phyloP scores from a whole-genome alignment of 2,888 invertebrate species.

The Malachius bipustulatus region DNA sequence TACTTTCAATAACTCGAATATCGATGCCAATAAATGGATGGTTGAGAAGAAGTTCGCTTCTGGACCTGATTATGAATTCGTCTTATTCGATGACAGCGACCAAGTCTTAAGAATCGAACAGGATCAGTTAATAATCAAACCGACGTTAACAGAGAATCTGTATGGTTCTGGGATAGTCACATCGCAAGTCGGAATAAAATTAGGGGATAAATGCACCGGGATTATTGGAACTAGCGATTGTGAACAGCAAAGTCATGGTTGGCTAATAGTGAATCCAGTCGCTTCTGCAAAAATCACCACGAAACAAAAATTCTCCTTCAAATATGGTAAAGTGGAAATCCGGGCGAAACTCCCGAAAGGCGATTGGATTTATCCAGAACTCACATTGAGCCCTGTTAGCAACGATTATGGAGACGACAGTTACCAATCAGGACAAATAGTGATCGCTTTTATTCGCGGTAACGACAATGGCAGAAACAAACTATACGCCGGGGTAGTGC shows the following conservation, averaged over 20 bases:
- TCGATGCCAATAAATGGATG: too few species aligned
- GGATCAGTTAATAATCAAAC: neutral
- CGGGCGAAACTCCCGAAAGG: constrained; percentile 62
- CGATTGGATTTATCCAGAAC: constrained; percentile 67
- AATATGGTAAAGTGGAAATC: constrained; percentile 56
- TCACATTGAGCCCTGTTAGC: too few species aligned
- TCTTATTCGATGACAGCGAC: neutral
- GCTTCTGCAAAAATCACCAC: constrained; percentile 51
- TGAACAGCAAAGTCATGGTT: constrained; percentile 36
- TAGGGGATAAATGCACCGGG: constrained; percentile 36
- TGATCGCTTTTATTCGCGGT: constrained; percentile 57
- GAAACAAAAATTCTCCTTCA: constrained; percentile 50
- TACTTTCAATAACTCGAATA: constrained; percentile 40
- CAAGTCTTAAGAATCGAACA: neutral
- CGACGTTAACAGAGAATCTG: neutral
- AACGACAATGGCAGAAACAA: constrained; percentile 37
- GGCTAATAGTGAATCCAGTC: constrained; percentile 55
- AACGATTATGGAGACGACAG: too few species aligned
- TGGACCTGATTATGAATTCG: constrained; percentile 38
- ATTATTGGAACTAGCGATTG: constrained; percentile 33
- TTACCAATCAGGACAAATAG: constrained; percentile 57
- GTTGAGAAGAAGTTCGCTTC: constrained; percentile 40
- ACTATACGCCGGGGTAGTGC: constrained; percentile 29
- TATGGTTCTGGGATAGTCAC: neutral
- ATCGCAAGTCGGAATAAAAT: neutral